Evolutionary conservation across 2,797 vertebrate genomes (phyloP).

Genomic region (Sebastes flavidus): DNA sequence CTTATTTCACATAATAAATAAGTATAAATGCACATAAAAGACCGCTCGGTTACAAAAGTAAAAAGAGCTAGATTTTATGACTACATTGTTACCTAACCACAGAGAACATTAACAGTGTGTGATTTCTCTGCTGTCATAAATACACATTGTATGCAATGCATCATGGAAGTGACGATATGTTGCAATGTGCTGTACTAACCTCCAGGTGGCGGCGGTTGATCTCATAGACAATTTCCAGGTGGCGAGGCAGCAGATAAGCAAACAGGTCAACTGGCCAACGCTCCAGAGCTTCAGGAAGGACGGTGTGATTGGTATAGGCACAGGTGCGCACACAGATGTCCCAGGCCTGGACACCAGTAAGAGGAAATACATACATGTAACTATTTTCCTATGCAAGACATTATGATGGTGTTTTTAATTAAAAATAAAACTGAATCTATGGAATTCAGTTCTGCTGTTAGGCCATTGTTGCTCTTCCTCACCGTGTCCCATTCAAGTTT

Average conservation of each 20-base stretch:
- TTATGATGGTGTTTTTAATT: background rate
- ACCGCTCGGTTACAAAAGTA: background rate
- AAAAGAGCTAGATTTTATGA: background rate
- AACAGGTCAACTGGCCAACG: slow-evolving; percentile 96
- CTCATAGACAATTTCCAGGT: slow-evolving; percentile 94
- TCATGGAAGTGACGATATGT: background rate
- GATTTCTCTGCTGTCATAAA: background rate
- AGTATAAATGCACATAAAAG: too few species aligned
- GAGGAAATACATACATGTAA: background rate
- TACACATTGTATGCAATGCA: background rate
- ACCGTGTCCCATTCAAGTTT: slow-evolving; percentile 92
- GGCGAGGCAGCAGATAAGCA: slow-evolving; percentile 91
- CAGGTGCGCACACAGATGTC: slow-evolving; percentile 91
- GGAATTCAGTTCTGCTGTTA: background rate
- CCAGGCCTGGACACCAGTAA: slow-evolving; percentile 87
- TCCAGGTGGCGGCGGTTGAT: slow-evolving; percentile 96
- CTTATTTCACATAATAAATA: too few species aligned
- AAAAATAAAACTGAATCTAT: background rate
- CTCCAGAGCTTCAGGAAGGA: slow-evolving; percentile 96
- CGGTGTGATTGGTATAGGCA: slow-evolving; percentile 97
- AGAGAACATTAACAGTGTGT: background rate
- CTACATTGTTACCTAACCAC: background rate
- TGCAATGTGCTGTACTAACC: slow-evolving; percentile 77
- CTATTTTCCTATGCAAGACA: background rate
- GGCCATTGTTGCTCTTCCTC: slow-evolving; percentile 31